Conservation (phyloP, 2,888 invertebrate genomes). For the Reticulitermes lucifugus region DNA sequence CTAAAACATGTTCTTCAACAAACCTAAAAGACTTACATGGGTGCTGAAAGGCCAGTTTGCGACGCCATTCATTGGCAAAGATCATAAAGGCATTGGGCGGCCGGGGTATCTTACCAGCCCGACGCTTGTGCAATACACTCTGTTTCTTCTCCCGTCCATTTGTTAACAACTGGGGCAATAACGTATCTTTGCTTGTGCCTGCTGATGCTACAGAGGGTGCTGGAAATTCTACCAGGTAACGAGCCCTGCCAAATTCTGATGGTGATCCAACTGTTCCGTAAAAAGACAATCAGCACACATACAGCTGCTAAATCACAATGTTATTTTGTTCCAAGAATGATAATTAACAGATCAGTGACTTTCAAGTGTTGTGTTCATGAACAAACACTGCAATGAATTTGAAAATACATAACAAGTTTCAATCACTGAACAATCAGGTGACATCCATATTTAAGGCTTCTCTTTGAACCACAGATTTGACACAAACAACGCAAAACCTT, state of each 20-base stretch:
- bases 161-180: background rate
- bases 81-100: conserved; percentile 69
- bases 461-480: too few relatives aligned
- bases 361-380: too few relatives aligned
- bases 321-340: background rate
- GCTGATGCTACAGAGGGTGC: background rate
- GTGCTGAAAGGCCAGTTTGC: conserved; percentile 63
- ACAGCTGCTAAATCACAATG: background rate
- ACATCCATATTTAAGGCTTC: too few relatives aligned
- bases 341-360: too few relatives aligned
- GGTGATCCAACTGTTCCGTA: conserved; percentile 38
- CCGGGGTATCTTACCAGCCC: conserved; percentile 60
- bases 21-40: conserved; percentile 58
- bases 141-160: conserved; percentile 30
- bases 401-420: too few relatives aligned
- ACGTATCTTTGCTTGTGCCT: conserved; percentile 31
- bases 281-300: background rate
- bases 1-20: too few relatives aligned
- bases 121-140: conserved; percentile 35
- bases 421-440: too few relatives aligned
- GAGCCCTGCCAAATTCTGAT: conserved; percentile 37
- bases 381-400: too few relatives aligned
- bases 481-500: too few relatives aligned
- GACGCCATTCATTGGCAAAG: conserved; percentile 66
- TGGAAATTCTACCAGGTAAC: conserved; percentile 35